A percentile compares a stretch with the other conserved stretches of the same genome.
These are phyloP conservation scores for Drosophila tropicalis DNA, from an alignment of 1,140 invertebrate genomes.

Conservation along the genomic window DNA sequence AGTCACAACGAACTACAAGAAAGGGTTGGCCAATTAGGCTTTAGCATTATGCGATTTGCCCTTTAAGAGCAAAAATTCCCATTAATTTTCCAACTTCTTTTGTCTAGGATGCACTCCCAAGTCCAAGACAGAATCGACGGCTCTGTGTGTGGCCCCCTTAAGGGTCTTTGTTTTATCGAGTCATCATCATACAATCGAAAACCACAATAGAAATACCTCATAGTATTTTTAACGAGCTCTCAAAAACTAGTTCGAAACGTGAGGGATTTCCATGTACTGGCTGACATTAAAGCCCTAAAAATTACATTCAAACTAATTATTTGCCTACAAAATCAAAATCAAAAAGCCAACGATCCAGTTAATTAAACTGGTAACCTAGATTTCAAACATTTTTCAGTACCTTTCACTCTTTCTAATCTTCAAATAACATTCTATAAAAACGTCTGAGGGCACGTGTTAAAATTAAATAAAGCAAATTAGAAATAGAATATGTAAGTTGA, in stretches of 20 bases:
- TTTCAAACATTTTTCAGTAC: conserved; percentile 32
- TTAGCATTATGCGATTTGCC: not conserved
- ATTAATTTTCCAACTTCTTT: conserved; percentile 18
- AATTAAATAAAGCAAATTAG: not conserved
- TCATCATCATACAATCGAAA: conserved; percentile 42
- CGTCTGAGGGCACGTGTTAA: not conserved
- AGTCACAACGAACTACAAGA: conserved; percentile 23
- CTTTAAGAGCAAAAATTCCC: conserved; percentile 10
- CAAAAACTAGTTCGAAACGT: conserved; percentile 29
- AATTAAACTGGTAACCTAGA: conserved; percentile 59
- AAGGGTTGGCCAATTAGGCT: conserved; percentile 4
- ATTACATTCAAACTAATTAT: conserved; percentile 45
- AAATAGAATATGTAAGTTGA: not conserved
- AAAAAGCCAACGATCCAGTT: conserved; percentile 30
- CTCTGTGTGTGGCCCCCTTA: conserved; percentile 30
- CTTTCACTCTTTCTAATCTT: conserved; percentile 54
- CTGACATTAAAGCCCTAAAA: conserved; percentile 62
- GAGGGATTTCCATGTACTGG: conserved; percentile 42
- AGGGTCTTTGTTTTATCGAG: conserved; percentile 41
- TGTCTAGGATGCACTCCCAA: conserved; percentile 4
- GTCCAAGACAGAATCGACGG: conserved; percentile 24
- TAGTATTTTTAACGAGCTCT: conserved; percentile 32
- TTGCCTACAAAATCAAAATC: conserved; percentile 27
- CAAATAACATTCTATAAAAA: conserved; percentile 13
- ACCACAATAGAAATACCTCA: conserved; percentile 25